Conservation (phyloP, 2,797 vertebrate genomes). For the Brotula barbata region DNA sequence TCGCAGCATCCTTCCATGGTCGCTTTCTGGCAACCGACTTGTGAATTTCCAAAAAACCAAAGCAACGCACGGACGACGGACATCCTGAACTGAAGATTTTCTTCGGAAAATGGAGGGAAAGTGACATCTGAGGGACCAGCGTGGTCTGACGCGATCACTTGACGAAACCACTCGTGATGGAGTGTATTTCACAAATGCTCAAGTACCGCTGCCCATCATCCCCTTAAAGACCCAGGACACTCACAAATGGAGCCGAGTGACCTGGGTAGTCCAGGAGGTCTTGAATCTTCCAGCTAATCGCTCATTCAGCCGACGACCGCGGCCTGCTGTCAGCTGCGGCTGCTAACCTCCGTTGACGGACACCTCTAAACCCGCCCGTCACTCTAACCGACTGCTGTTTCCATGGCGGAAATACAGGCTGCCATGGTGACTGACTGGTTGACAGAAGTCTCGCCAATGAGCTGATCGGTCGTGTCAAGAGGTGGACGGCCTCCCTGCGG, state of each 20-base stretch:
- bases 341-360: conserved; percentile 48
- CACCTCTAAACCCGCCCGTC: conserved; percentile 52
- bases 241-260: too few relatives aligned
- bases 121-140: too few relatives aligned
- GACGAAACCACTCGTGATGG: neutral
- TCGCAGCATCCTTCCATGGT: too few relatives aligned
- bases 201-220: too few relatives aligned
- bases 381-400: conserved; percentile 43
- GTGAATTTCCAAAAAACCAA: too few relatives aligned
- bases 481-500: neutral
- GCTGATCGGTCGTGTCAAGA: conserved; percentile 10
- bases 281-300: neutral
- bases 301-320: conserved; percentile 21
- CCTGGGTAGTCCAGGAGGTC: neutral
- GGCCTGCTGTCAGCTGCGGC: conserved; percentile 38
- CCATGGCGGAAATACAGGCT: conserved; percentile 43
- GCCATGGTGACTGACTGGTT: conserved; percentile 56
- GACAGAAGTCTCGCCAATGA: conserved; percentile 44
- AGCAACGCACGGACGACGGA: too few relatives aligned
- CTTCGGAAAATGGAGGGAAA: too few relatives aligned
- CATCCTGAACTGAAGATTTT: too few relatives aligned
- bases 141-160: neutral
- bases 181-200: conserved; percentile 3
- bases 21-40: too few relatives aligned
- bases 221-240: too few relatives aligned